These are phyloP conservation scores for Trypoxylon attenuatum DNA, from an alignment of 2,888 invertebrate species.

Conservation along the genomic window DNA sequence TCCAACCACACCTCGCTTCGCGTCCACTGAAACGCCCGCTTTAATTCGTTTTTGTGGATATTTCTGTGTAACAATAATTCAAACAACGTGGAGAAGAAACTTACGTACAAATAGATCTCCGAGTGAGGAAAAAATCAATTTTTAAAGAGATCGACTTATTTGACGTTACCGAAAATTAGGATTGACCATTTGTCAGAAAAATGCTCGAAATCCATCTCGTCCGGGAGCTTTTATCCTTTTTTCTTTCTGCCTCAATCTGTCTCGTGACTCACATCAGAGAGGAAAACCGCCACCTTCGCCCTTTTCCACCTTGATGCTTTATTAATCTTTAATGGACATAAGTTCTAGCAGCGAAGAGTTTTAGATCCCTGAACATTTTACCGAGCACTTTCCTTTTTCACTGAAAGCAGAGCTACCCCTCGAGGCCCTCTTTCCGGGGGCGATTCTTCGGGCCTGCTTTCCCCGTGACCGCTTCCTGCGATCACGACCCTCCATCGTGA, in stretches of 20 bases:
- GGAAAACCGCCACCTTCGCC: constrained; percentile 55
- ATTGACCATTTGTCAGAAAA: too few species aligned
- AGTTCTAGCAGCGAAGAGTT: constrained; percentile 67
- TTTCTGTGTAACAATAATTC: too few species aligned
- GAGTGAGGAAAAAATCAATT: too few species aligned
- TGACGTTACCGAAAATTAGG: too few species aligned
- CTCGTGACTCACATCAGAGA: not conserved
- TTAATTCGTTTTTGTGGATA: too few species aligned
- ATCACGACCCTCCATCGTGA: constrained; percentile 8
- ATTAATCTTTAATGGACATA: constrained; percentile 70
- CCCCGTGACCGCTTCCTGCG: not conserved
- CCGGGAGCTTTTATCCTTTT: constrained; percentile 1
- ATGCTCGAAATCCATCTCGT: not conserved
- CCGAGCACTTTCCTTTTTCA: constrained; percentile 45
- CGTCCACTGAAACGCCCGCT: too few species aligned
- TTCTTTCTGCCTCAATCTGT: not conserved
- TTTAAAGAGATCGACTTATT: too few species aligned
- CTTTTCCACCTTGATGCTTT: constrained; percentile 65
- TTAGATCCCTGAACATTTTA: constrained; percentile 65
- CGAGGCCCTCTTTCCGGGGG: not conserved
- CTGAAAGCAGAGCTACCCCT: constrained; percentile 22
- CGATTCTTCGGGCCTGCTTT: constrained; percentile 12
- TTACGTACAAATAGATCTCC: too few species aligned
- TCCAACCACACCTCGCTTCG: too few species aligned
- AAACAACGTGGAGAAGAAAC: too few species aligned